phyloP scores from a whole-genome alignment of 2,113 vertebrate species.

The Periophthalmus modestus region DNA sequence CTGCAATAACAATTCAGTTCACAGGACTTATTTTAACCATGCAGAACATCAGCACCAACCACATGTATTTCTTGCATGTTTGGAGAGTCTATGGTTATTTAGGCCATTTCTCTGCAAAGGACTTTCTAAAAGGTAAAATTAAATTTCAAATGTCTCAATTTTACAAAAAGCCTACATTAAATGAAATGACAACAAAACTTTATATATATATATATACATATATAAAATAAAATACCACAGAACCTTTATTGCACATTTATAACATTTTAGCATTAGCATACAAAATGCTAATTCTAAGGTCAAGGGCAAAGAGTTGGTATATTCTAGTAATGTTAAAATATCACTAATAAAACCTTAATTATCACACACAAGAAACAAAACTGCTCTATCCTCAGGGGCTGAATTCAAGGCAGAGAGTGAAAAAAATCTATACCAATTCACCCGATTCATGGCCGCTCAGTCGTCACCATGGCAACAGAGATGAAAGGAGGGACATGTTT shows the following conservation, averaged over 20 bases:
- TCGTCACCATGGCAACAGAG: conserved; percentile 55
- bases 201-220: no score
- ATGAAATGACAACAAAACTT: no score
- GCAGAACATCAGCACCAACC: neutral
- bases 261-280: no score
- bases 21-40: neutral
- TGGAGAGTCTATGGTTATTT: neutral
- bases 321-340: neutral
- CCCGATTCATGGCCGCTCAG: conserved; percentile 12
- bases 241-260: no score
- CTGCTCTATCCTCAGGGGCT: conserved; percentile 2
- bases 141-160: no score
- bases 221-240: no score
- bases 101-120: neutral
- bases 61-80: neutral
- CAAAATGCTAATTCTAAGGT: no score
- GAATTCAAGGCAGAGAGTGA: neutral
- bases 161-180: no score
- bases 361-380: conserved; percentile 2
- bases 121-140: no score
- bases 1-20: neutral
- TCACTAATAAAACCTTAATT: neutral
- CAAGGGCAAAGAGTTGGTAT: no score
- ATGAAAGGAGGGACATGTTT: conserved; percentile 51
- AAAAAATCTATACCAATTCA: conserved; percentile 15